Percentiles rank a stretch among this genome's conserved stretches.
These are phyloP conservation scores for Poecilobothrus nobilitatus DNA, from an alignment of 2,888 invertebrate species.

Conservation along the genomic window DNA sequence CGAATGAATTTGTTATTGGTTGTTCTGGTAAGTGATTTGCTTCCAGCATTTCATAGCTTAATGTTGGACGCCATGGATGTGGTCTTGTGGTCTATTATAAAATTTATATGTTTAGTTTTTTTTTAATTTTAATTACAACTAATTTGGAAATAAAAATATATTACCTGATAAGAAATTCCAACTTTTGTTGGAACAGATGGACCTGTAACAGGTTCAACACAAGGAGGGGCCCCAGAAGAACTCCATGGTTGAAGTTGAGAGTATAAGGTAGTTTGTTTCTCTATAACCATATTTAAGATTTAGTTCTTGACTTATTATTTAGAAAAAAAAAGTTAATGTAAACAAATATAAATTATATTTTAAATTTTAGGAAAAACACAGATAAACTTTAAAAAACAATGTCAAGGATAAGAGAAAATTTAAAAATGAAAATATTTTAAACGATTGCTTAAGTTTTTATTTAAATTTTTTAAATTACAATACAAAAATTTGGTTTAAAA, in stretches of 20 bases:
- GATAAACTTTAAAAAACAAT: no score
- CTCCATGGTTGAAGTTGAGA: slow-evolving; percentile 72
- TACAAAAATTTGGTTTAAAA: no score
- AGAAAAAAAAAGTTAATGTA: neutral
- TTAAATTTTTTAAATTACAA: no score
- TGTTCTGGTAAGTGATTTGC: slow-evolving; percentile 59
- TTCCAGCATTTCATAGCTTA: slow-evolving; percentile 70
- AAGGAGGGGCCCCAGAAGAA: slow-evolving; percentile 52
- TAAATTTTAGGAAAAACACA: no score
- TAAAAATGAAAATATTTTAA: no score
- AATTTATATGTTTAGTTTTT: neutral
- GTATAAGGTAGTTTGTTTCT: slow-evolving; percentile 27
- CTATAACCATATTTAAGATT: neutral
- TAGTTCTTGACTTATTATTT: slow-evolving; percentile 10
- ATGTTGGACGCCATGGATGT: slow-evolving; percentile 71
- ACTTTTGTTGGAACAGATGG: slow-evolving; percentile 56
- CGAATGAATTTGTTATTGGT: slow-evolving; percentile 64
- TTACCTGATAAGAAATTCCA: slow-evolving; percentile 55
- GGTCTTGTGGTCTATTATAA: slow-evolving; percentile 54
- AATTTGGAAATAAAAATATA: neutral
- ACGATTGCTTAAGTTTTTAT: no score
- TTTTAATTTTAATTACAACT: neutral
- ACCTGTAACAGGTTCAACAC: slow-evolving; percentile 58
- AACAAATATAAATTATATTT: no score
- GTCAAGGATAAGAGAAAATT: no score